Base-by-base conservation (phyloP, 2,888 invertebrate species). In the Chirona hameri region DNA sequence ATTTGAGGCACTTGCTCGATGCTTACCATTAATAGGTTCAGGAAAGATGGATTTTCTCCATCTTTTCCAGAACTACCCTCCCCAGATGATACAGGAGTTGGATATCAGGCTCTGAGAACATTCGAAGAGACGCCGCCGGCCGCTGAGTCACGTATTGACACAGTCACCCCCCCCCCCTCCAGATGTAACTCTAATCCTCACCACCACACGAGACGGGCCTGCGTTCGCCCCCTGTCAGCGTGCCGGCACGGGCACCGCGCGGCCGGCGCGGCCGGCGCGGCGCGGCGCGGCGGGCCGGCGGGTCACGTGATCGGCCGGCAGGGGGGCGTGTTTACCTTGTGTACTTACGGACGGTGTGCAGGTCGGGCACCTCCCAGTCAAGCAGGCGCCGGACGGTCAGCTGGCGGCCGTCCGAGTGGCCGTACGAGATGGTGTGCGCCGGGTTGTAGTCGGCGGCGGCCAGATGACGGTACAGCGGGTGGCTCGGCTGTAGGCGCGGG, bases 331-430 rank as follows among this genome's bases (percentile, higher is more conserved):
- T 76, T 76, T 80, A 80, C 80, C 80, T 80, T 52, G 80, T 7
- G n/a, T 80, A 80, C 80, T 80, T 80, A 55, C 80, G 80, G 29
- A 80, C 80, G 55, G 55, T 55, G 55, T 80, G 80, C 24, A 80
- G 48, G 55, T 80, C 55, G 15, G 80, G 80, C 55, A 52, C 27
- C 29, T 80, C 80, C 80, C 80, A 80, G 48, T 80, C 52, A n/a
- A 80, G 80, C 48, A 52, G 12, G 15, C 80, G 48, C 0, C 80
- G 80, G 27, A 80, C 55, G 15, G 55, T 55, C 80, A 80, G 55
- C 27, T 27, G 18, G 4, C 29, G 48, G 15, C 80, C 80, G 55
- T 80, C 55, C 80, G 80, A 80, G 80, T 80, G 80, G 3, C 80
- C 80, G 80, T 80, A 80, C 15, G 80, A 52, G 52, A 80, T 80